Conservation (phyloP, 2,113 vertebrate species). For the Anoplopoma fimbria region DNA sequence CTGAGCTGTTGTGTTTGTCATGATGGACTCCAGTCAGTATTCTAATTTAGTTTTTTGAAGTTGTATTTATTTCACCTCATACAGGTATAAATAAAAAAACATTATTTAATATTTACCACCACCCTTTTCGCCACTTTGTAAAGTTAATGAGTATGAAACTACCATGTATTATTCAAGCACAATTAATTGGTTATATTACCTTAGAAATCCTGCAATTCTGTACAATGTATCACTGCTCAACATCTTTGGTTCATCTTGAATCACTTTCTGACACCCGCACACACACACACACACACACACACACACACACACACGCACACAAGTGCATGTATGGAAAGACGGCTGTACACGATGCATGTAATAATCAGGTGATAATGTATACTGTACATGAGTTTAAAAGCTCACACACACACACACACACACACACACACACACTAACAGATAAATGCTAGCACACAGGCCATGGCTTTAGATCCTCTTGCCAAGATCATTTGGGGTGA, state of each 20-base stretch:
- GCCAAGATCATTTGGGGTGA: constrained; percentile 71
- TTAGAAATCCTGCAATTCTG: constrained; percentile 15
- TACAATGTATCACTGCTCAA: constrained; percentile 62
- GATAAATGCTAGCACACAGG: constrained; percentile 16
- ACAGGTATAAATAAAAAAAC: neutral
- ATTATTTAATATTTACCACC: neutral
- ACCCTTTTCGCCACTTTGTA: neutral
- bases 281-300: constrained; percentile 16
- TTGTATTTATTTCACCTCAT: neutral
- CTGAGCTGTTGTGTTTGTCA: neutral
- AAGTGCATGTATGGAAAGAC: constrained; percentile 21
- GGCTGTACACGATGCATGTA: constrained; percentile 22
- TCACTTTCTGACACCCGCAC: constrained; percentile 46
- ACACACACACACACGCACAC: constrained; percentile 26
- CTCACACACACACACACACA: neutral
- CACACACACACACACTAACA: constrained; percentile 12
- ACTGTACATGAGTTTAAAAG: constrained; percentile 18
- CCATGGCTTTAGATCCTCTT: constrained; percentile 41
- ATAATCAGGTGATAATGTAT: constrained; percentile 62
- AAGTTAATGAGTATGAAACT: neutral
- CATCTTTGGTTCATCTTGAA: constrained; percentile 74
- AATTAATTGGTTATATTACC: neutral
- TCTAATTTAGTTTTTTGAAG: neutral
- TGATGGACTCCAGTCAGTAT: neutral
- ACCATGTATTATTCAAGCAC: neutral